phyloP scores from a whole-genome alignment of 1,140 invertebrate genomes.

The Adelges cooleyi region DNA sequence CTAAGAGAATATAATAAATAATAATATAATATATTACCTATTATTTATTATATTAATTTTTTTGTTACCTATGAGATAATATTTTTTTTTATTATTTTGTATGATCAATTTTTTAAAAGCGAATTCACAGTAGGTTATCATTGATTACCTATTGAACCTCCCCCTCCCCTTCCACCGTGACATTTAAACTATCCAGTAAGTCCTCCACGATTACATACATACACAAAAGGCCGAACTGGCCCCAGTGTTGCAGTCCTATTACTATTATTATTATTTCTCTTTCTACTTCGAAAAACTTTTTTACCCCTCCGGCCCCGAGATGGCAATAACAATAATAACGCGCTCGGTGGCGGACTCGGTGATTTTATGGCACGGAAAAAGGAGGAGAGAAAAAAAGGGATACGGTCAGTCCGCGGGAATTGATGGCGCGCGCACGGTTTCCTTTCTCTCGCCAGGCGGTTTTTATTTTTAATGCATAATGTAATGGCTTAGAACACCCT shows the following conservation, averaged over 20 bases:
- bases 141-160: constrained; percentile 4
- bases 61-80: too few species aligned
- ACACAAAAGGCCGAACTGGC: too few species aligned
- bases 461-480: constrained; percentile 29
- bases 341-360: constrained; percentile 13
- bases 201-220: too few species aligned
- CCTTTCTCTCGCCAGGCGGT: constrained; percentile 6
- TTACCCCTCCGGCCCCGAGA: not conserved
- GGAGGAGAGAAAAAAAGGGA: constrained; percentile 2
- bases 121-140: not conserved
- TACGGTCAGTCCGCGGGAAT: constrained; percentile 22
- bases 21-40: too few species aligned
- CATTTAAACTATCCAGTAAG: too few species aligned
- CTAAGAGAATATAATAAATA: too few species aligned
- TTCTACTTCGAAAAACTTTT: constrained; percentile 6
- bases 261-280: not conserved
- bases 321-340: constrained; percentile 25
- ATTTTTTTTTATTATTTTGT: too few species aligned
- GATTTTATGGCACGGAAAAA: constrained; percentile 27
- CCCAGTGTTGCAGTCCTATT: too few species aligned
- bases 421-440: constrained; percentile 24
- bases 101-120: too few species aligned
- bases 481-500: constrained; percentile 16
- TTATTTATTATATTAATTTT: too few species aligned
- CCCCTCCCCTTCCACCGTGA: not conserved